Conservation (phyloP, 2,888 invertebrate genomes). For the Lithophane semibrunnea region DNA sequence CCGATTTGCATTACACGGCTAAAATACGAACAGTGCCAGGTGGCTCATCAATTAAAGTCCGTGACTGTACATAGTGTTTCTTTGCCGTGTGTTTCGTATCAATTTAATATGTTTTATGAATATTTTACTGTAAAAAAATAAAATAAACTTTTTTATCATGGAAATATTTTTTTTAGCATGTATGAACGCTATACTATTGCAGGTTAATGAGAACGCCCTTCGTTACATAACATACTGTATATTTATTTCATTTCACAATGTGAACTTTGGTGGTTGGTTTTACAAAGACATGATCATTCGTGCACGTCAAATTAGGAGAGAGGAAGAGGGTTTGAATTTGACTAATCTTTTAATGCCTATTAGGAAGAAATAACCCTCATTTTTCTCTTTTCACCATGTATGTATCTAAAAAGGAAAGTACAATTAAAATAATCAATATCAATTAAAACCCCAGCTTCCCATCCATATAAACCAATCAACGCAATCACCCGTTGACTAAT, state of each 20-base stretch:
- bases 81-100: no score
- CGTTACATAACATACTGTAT: no score
- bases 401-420: neutral
- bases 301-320: neutral
- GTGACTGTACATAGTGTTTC: no score
- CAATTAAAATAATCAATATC: conserved; percentile 21
- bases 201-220: no score
- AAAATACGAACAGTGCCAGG: no score
- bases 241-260: neutral
- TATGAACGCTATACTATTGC: no score
- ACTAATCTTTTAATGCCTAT: neutral
- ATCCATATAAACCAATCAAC: conserved; percentile 45
- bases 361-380: neutral
- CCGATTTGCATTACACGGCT: no score
- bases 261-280: neutral
- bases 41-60: no score
- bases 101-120: no score
- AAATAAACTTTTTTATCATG: no score
- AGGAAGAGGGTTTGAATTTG: neutral
- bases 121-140: no score
- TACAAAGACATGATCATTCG: neutral
- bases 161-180: no score
- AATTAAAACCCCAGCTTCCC: conserved; percentile 21
- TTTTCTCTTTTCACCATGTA: neutral
- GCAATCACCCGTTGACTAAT: conserved; percentile 51